These are phyloP conservation scores for Salvelinus sp. DNA, from an alignment of 2,113 vertebrate species.

Conservation along the genomic window DNA sequence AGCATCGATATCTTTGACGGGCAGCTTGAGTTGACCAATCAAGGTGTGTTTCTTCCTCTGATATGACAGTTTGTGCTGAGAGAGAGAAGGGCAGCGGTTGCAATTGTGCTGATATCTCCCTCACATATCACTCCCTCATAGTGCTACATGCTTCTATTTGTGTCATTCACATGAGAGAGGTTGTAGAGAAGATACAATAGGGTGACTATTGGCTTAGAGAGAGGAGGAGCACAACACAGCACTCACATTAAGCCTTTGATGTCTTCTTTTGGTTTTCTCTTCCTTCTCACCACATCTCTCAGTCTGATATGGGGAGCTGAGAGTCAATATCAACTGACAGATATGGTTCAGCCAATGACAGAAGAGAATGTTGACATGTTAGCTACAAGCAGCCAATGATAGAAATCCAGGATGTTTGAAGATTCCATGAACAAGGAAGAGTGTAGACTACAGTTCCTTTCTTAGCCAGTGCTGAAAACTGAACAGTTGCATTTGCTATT, in stretches of 20 bases:
- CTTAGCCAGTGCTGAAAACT: not conserved
- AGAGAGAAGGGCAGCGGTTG: constrained; percentile 12
- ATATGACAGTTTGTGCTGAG: constrained; percentile 8
- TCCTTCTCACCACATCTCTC: not conserved
- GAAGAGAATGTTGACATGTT: constrained; percentile 40
- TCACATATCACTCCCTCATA: constrained; percentile 9
- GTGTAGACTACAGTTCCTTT: constrained; percentile 8
- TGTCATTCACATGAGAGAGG: constrained; percentile 14
- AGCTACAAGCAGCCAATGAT: constrained; percentile 16
- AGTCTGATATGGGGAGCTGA: not conserved
- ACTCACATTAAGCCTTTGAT: constrained; percentile 29
- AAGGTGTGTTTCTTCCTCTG: constrained; percentile 2
- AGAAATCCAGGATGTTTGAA: constrained; percentile 14
- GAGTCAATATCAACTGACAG: not conserved
- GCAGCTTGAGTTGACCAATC: not conserved
- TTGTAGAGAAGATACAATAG: constrained; percentile 23
- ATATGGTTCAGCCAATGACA: constrained; percentile 19
- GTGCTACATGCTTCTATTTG: constrained; percentile 39
- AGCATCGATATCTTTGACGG: not conserved
- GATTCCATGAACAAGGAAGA: constrained; percentile 13
- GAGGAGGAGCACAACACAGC: constrained; percentile 14
- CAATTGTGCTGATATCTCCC: constrained; percentile 26
- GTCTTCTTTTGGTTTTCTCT: constrained; percentile 19
- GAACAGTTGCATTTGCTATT: constrained; percentile 27
- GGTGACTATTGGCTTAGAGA: constrained; percentile 30